Percentiles rank a stretch among this genome's conserved stretches.
These are phyloP conservation scores for Cheilosia vulpina DNA, from an alignment of 2,888 invertebrate species.

Conservation along the genomic window DNA sequence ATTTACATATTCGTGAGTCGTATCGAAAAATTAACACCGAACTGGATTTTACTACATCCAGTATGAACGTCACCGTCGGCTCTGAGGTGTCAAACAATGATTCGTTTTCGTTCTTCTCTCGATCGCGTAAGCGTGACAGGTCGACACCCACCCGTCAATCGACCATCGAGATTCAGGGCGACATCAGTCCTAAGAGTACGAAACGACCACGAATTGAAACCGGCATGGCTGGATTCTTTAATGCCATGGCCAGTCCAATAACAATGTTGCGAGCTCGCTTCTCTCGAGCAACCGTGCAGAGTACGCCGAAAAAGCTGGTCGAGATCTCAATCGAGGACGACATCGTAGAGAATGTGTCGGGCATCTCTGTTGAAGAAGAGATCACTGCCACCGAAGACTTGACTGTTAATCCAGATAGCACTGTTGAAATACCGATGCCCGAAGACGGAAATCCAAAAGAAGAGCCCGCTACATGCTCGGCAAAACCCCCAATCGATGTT, in stretches of 20 bases:
- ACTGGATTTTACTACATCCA: constrained; percentile 80
- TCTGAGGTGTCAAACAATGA: constrained; percentile 82
- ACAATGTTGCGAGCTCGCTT: constrained; percentile 80
- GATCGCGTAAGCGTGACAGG: constrained; percentile 82
- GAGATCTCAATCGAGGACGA: constrained; percentile 76
- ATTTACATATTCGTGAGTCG: constrained; percentile 77
- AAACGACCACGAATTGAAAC: constrained; percentile 81
- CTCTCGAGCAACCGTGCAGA: constrained; percentile 79
- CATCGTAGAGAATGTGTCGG: constrained; percentile 79
- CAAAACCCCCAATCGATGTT: constrained; percentile 46
- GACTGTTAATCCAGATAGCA: constrained; percentile 76
- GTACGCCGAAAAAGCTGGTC: constrained; percentile 78
- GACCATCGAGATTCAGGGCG: constrained; percentile 60
- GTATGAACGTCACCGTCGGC: constrained; percentile 83
- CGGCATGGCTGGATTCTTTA: constrained; percentile 78
- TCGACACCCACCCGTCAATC: constrained; percentile 77
- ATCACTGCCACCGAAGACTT: constrained; percentile 76
- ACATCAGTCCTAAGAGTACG: constrained; percentile 77
- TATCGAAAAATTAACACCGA: constrained; percentile 81
- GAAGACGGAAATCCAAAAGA: constrained; percentile 39
- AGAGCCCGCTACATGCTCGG: constrained; percentile 26
- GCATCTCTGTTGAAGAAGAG: constrained; percentile 79
- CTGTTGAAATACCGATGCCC: constrained; percentile 37
- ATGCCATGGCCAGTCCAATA: constrained; percentile 80
- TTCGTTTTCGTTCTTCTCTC: constrained; percentile 81